Evolutionary conservation across 2,888 invertebrate genomes (phyloP).

Genomic region (Acanthococcus lagerstroemiae): DNA sequence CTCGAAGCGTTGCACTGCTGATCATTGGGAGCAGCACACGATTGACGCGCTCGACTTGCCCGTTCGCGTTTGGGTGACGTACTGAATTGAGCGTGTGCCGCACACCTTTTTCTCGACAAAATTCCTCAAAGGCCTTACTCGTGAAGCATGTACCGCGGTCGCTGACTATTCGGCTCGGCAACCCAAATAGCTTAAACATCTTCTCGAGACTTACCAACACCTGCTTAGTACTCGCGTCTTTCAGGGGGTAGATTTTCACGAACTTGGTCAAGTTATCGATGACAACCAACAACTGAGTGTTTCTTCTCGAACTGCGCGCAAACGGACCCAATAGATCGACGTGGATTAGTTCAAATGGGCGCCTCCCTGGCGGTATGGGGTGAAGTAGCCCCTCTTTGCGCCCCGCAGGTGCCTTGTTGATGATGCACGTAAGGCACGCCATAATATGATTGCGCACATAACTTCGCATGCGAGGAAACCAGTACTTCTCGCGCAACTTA

Average conservation of each 20-base stretch:
- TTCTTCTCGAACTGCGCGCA: neutral
- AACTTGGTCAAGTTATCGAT: conserved; percentile 18
- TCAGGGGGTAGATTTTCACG: neutral
- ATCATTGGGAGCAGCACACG: neutral
- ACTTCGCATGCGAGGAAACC: conserved; percentile 4
- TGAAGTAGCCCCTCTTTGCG: neutral
- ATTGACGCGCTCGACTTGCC: conserved; percentile 7
- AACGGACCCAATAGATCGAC: conserved; percentile 22
- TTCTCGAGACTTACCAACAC: neutral
- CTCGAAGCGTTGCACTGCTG: neutral
- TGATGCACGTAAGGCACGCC: conserved; percentile 7
- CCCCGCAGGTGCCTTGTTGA: neutral
- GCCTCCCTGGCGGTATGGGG: neutral
- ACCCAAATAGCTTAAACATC: neutral
- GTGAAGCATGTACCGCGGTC: conserved; percentile 8
- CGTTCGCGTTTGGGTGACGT: neutral
- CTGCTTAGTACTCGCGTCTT: neutral
- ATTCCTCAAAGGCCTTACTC: neutral
- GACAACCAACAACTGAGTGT: neutral
- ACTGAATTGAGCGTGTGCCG: neutral
- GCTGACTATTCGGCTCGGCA: neutral
- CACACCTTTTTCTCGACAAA: neutral
- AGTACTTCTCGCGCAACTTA: conserved; percentile 10
- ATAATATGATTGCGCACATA: conserved; percentile 5
- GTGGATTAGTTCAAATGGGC: conserved; percentile 5